phyloP scores from a whole-genome alignment of 2,113 vertebrate species.

The Ondatra zibethicus region DNA sequence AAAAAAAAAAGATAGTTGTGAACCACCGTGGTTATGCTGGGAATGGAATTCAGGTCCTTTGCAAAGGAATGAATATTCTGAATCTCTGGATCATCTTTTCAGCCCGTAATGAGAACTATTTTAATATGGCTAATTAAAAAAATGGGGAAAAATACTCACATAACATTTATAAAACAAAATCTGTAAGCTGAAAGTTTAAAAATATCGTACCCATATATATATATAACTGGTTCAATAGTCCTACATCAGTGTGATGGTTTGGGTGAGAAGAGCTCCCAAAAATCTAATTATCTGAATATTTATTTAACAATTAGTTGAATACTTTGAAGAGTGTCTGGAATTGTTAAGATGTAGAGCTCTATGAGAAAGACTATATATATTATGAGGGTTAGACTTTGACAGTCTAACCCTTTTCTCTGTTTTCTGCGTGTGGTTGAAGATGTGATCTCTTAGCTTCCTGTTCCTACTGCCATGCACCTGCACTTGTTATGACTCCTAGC shows the following conservation, averaged over 20 bases:
- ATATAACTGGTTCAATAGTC: neutral
- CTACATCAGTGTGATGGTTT: neutral
- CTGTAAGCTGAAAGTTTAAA: neutral
- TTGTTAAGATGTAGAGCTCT: neutral
- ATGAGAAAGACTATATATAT: neutral
- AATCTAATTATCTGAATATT: neutral
- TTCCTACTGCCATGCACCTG: neutral
- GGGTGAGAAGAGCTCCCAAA: neutral
- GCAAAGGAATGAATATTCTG: neutral
- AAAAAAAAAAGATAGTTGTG: neutral
- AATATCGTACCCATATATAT: neutral
- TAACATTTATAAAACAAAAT: neutral
- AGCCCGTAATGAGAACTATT: neutral
- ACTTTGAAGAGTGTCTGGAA: neutral
- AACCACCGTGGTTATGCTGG: neutral
- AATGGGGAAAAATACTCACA: neutral
- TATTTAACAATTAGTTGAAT: neutral
- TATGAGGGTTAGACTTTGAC: neutral
- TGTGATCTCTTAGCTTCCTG: neutral
- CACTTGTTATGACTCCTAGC: neutral
- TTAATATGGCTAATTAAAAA: neutral
- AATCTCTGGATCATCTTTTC: neutral
- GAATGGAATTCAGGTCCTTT: neutral
- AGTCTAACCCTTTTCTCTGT: neutral
- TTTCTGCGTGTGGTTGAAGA: neutral